phyloP scores from a whole-genome alignment of 2,888 invertebrate genomes.

The Pseudoips prasinana region DNA sequence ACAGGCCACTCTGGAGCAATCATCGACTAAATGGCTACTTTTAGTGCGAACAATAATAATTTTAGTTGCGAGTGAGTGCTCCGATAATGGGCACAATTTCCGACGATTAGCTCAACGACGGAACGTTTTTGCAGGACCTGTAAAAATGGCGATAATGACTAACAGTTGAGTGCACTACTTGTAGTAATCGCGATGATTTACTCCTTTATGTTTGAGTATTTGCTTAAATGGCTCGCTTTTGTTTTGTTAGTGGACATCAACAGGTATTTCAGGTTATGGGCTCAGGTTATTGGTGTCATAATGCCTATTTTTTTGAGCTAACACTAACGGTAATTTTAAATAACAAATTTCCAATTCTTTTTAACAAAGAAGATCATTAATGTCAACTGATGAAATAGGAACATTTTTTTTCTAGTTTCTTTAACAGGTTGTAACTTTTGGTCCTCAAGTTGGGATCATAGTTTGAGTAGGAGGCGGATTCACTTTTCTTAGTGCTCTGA shows the following conservation, averaged over 20 bases:
- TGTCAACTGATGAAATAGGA: too few relatives aligned
- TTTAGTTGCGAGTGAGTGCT: constrained; percentile 74
- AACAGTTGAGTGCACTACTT: constrained; percentile 48
- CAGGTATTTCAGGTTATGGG: neutral
- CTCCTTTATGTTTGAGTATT: constrained; percentile 23
- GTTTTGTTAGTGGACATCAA: constrained; percentile 3
- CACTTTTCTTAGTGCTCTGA: too few relatives aligned
- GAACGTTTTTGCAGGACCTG: constrained; percentile 64
- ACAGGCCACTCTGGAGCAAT: constrained; percentile 51
- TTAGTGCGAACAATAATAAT: constrained; percentile 79
- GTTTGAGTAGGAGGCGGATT: too few relatives aligned
- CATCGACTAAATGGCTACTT: constrained; percentile 71
- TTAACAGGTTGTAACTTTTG: too few relatives aligned
- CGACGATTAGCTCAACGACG: constrained; percentile 72
- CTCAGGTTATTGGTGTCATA: neutral
- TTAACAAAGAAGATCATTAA: too few relatives aligned
- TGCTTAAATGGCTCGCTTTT: constrained; percentile 16
- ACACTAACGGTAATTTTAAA: neutral
- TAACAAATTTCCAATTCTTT: too few relatives aligned
- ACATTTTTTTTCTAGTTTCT: too few relatives aligned
- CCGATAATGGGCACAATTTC: constrained; percentile 79
- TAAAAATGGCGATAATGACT: constrained; percentile 68
- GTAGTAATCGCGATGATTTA: constrained; percentile 39
- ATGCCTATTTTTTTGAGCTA: neutral
- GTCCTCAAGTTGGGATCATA: too few relatives aligned